Percentiles rank a stretch among this genome's conserved stretches.
Evolutionary conservation across 2,888 invertebrate species (phyloP).

Genomic region (Gasteruption jaculator): DNA sequence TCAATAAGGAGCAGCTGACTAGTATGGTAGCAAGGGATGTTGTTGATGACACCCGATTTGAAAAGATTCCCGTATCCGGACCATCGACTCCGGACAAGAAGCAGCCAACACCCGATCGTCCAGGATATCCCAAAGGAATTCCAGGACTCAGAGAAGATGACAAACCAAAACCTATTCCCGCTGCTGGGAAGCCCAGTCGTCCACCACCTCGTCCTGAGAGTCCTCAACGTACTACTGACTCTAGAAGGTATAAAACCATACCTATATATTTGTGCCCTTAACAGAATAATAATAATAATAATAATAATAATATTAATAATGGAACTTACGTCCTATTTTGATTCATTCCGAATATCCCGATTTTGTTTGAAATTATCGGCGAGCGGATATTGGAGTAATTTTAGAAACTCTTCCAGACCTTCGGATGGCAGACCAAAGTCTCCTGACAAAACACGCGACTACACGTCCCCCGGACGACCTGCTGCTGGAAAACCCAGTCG

Average conservation of each 20-base stretch:
- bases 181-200: conserved; percentile 42
- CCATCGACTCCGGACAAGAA: conserved; percentile 26
- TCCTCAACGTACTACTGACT: conserved; percentile 17
- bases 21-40: conserved; percentile 44
- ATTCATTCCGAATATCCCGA: no score
- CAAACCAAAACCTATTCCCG: conserved; percentile 37
- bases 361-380: no score
- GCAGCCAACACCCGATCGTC: conserved; percentile 31
- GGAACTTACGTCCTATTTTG: no score
- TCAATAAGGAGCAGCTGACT: conserved; percentile 38
- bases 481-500: conserved; percentile 35
- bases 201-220: conserved; percentile 31
- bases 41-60: conserved; percentile 36
- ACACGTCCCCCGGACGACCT: conserved; percentile 26
- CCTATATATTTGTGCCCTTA: no score
- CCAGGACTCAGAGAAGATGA: conserved; percentile 42
- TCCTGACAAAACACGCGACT: conserved; percentile 35
- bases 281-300: no score
- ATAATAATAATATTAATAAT: no score
- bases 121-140: conserved; percentile 38
- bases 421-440: conserved; percentile 28
- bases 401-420: no score
- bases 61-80: conserved; percentile 26
- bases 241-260: conserved; percentile 27
- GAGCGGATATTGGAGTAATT: no score